Evolutionary conservation across 2,888 invertebrate species (phyloP), one percentile per base, ranked within the genome.

Genomic region (Macaria liturata): DNA sequence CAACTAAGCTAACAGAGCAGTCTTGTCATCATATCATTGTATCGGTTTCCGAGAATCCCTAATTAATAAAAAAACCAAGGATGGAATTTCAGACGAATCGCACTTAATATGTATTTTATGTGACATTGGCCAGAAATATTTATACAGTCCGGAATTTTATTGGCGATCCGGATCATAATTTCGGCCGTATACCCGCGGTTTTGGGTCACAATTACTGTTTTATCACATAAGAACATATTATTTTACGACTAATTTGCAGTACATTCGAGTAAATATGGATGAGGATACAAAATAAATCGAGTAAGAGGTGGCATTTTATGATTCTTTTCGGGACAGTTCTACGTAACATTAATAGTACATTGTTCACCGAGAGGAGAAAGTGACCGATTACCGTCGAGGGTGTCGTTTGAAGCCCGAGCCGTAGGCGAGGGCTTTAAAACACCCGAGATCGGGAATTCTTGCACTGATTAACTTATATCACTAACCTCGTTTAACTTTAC

Each of bases 61-160:
- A 56, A 49, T 55, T 48, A 57, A 56, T 50, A 39, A 54, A 49
- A 5, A 44, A 53, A 49, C 52, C 57, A 54, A 61, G 59, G 48
- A 44, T 54, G 20, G 37, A 39, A 54, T 54, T 51, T 46, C 59
- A 8, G 49, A 4, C 6, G 9, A 58, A 58, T 50, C 32, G 20
- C 9, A 43, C 45, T 52, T 42, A n/a, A 32, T 40, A 54, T 59
- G 54, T 51, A 46, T 58, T 54, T 59, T 59, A 59, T 46, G 46
- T 32, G 32, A 42, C 30, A 46, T 43, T 40, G 49, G 43, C 32
- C 48, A 20, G 43, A 46, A 54, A 54, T 49, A 45, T 52, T 52
- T 45, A 48, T 46, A 43, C n/a, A 30, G 57, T n/a, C n/a, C 49
- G 8, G n/a, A 3, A 32, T 43, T 49, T 54, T 39, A 50, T 31